phyloP scores from a whole-genome alignment of 2,113 vertebrate species.

The Passer montanus region DNA sequence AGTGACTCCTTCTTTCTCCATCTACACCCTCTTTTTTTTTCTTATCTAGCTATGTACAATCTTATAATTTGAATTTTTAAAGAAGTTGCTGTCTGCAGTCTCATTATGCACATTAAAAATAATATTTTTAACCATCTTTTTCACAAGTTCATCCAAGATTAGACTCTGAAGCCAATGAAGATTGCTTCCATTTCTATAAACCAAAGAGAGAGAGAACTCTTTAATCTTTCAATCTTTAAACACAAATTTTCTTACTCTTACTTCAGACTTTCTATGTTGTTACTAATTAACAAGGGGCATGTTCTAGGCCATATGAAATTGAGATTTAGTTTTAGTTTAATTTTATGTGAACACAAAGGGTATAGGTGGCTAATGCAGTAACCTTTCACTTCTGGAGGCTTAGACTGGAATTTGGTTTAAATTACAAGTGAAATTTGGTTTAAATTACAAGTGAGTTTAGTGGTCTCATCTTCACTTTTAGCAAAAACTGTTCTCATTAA shows the following conservation, averaged over 20 bases:
- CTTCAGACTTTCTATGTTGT: slow-evolving; percentile 2
- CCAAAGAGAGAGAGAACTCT: slow-evolving; percentile 35
- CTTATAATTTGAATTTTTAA: slow-evolving; percentile 20
- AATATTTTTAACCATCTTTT: slow-evolving; percentile 23
- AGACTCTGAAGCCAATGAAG: slow-evolving; percentile 3
- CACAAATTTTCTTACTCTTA: slow-evolving; percentile 43
- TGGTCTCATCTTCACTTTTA: slow-evolving; percentile 3
- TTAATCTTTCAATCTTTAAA: slow-evolving; percentile 59
- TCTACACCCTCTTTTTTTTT: not conserved
- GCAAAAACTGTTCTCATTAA: not conserved
- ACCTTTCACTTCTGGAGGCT: slow-evolving; percentile 27
- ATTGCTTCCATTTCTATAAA: slow-evolving; percentile 30
- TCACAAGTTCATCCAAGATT: slow-evolving; percentile 29
- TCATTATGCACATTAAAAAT: slow-evolving; percentile 14
- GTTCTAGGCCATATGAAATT: slow-evolving; percentile 21
- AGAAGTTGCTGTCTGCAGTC: not conserved
- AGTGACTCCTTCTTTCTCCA: not conserved
- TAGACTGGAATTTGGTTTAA: slow-evolving; percentile 29
- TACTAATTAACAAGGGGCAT: slow-evolving; percentile 35
- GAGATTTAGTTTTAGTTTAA: slow-evolving; percentile 44
- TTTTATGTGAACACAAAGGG: slow-evolving; percentile 7
- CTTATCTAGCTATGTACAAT: not conserved
- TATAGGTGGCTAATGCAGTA: not conserved
- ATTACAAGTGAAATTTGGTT: slow-evolving; percentile 26
- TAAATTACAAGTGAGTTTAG: slow-evolving; percentile 13